These are phyloP conservation scores for Galerucella pusilla DNA, from an alignment of 2,888 invertebrate genomes.

Conservation along the genomic window DNA sequence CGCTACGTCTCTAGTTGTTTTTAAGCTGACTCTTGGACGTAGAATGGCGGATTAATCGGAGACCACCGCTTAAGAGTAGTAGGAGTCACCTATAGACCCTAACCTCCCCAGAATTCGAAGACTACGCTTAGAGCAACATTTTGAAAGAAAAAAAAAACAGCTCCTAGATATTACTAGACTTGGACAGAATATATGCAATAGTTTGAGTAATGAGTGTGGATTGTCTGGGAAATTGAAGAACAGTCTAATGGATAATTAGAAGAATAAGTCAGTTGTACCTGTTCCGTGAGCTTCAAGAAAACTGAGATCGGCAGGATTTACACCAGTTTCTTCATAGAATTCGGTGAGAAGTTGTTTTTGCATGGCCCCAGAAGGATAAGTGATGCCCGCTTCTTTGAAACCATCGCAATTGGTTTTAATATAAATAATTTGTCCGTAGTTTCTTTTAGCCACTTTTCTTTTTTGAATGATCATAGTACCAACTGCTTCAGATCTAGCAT, in stretches of 20 bases:
- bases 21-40: too few relatives aligned
- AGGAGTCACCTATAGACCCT: too few relatives aligned
- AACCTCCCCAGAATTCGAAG: too few relatives aligned
- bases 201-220: too few relatives aligned
- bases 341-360: slow-evolving; percentile 73
- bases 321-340: slow-evolving; percentile 75
- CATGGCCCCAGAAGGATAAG: slow-evolving; percentile 65
- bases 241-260: background rate
- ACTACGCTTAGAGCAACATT: too few relatives aligned
- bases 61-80: too few relatives aligned
- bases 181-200: too few relatives aligned
- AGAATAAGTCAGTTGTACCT: slow-evolving; percentile 62
- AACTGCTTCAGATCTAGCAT: slow-evolving; percentile 85
- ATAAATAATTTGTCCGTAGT: slow-evolving; percentile 66
- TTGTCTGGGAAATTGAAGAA: too few relatives aligned
- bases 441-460: slow-evolving; percentile 65
- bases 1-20: too few relatives aligned
- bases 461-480: slow-evolving; percentile 79
- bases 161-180: too few relatives aligned
- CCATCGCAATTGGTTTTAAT: slow-evolving; percentile 62
- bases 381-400: slow-evolving; percentile 62
- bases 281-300: slow-evolving; percentile 92
- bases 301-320: slow-evolving; percentile 76
- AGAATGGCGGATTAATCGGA: too few relatives aligned
- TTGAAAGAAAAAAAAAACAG: too few relatives aligned